Evolutionary conservation across 2,888 invertebrate species (phyloP).

Genomic region (Dolomedes plantarius): DNA sequence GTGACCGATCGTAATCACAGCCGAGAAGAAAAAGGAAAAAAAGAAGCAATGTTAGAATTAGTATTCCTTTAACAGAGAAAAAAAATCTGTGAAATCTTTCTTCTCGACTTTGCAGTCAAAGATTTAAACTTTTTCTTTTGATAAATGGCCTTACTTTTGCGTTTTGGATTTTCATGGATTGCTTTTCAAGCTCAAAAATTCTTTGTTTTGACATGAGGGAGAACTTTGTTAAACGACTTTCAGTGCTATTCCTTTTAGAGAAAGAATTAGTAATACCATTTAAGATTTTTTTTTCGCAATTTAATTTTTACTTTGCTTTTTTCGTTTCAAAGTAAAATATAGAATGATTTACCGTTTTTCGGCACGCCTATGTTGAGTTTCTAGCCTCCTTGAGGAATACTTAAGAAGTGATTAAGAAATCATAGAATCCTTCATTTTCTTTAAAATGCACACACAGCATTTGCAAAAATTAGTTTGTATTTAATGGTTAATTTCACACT

Average conservation of each 20-base stretch:
- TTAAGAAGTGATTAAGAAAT: constrained; percentile 19
- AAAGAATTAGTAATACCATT: constrained; percentile 22
- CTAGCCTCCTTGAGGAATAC: constrained; percentile 9
- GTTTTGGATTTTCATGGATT: constrained; percentile 29
- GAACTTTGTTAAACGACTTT: constrained; percentile 21
- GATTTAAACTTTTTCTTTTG: constrained; percentile 46
- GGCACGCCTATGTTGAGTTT: constrained; percentile 32
- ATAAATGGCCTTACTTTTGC: constrained; percentile 46
- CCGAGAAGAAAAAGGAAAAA: background rate
- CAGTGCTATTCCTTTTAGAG: constrained; percentile 7
- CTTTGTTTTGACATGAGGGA: constrained; percentile 39
- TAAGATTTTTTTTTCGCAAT: constrained; percentile 3
- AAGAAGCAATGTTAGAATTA: background rate
- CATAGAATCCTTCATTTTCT: background rate
- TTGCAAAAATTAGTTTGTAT: background rate
- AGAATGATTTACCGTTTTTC: constrained; percentile 30
- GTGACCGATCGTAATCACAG: background rate
- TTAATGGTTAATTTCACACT: constrained; percentile 2
- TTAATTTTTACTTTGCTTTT: background rate
- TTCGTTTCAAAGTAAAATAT: background rate
- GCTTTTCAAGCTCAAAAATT: constrained; percentile 18
- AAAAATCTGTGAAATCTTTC: background rate
- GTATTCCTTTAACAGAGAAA: constrained; percentile 2
- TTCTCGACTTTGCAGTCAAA: constrained; percentile 25
- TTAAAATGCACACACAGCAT: background rate